phyloP scores from a whole-genome alignment of 2,113 vertebrate species.

The Illadopsis cleaveri region DNA sequence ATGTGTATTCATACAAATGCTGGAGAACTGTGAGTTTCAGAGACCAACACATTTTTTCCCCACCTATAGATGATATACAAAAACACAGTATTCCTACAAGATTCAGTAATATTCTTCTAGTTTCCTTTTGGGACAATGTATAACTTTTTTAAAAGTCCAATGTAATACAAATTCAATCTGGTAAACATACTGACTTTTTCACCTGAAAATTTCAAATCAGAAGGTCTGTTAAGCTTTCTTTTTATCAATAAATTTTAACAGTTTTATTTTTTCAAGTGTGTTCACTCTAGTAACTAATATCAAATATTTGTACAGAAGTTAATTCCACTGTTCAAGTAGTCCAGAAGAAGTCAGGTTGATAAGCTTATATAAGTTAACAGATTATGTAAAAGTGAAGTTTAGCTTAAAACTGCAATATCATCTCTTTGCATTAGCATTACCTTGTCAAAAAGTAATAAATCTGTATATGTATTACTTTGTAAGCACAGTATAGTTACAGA shows the following conservation, averaged over 20 bases:
- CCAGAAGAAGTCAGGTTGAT: slow-evolving; percentile 12
- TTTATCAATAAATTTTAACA: background rate
- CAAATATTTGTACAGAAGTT: background rate
- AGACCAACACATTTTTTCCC: background rate
- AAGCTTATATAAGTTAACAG: slow-evolving; percentile 29
- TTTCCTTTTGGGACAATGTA: background rate
- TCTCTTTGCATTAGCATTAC: slow-evolving; percentile 14
- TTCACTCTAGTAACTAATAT: slow-evolving; percentile 8
- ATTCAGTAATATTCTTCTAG: background rate
- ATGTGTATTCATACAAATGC: background rate
- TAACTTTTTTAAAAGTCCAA: background rate
- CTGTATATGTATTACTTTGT: background rate
- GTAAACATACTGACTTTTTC: background rate
- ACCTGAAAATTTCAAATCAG: background rate
- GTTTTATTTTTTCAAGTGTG: background rate
- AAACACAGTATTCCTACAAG: background rate
- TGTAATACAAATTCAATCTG: background rate
- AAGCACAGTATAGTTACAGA: background rate
- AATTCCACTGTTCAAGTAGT: slow-evolving; percentile 15
- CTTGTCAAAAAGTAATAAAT: slow-evolving; percentile 38
- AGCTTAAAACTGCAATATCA: slow-evolving; percentile 48
- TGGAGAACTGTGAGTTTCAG: background rate
- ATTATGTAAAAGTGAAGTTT: slow-evolving; percentile 39
- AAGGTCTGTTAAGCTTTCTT: background rate
- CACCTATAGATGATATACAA: background rate